Conservation (phyloP, 2,888 invertebrate genomes). For the Elmis aenea region DNA sequence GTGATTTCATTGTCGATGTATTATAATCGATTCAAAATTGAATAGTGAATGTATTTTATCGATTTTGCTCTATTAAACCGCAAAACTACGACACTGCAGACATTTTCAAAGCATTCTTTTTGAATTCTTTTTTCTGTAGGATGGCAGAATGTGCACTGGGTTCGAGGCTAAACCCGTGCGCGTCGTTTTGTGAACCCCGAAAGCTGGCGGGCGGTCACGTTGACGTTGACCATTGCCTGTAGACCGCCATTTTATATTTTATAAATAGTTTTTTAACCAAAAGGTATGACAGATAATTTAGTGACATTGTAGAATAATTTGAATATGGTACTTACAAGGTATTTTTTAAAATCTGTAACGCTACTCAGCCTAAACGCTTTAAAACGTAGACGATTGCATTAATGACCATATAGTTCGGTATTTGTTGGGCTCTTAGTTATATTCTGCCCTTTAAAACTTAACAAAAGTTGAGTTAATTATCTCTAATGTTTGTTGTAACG, state of each 20-base stretch:
- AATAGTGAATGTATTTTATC: not conserved
- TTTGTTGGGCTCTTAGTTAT: no score
- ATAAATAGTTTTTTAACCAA: slow-evolving; percentile 31
- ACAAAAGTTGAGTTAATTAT: no score
- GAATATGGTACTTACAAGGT: no score
- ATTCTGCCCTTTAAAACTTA: no score
- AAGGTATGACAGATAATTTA: slow-evolving; percentile 20
- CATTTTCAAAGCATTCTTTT: slow-evolving; percentile 10
- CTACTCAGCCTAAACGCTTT: no score
- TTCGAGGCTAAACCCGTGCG: slow-evolving; percentile 56
- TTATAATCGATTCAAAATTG: not conserved
- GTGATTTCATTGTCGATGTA: not conserved
- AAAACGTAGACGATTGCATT: no score
- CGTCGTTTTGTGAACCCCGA: slow-evolving; percentile 76
- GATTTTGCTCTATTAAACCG: not conserved
- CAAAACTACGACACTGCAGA: not conserved
- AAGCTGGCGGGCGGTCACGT: slow-evolving; percentile 55
- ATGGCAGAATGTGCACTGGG: slow-evolving; percentile 26
- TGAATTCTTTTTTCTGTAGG: slow-evolving; percentile 18
- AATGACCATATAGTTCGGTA: no score
- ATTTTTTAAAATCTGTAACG: no score
- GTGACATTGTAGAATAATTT: no score
- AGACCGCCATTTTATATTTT: slow-evolving; percentile 43
- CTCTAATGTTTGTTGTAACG: no score
- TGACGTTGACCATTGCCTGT: slow-evolving; percentile 46